phyloP scores from a whole-genome alignment of 2,113 vertebrate species.

The Phyllostomus hastatus region DNA sequence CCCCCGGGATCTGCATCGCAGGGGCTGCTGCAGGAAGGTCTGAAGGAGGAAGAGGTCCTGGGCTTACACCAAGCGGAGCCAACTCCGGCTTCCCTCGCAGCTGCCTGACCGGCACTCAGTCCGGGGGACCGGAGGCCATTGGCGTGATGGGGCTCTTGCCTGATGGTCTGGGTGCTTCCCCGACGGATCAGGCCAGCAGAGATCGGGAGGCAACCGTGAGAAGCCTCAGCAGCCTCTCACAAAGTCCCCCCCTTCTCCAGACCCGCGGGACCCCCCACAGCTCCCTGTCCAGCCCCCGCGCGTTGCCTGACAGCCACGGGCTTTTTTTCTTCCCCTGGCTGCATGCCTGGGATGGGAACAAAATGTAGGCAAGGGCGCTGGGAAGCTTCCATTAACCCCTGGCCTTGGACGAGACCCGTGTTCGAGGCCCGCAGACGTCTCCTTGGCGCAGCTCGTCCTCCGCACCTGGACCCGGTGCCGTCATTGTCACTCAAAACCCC shows the following conservation, averaged over 20 bases:
- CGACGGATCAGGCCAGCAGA: neutral
- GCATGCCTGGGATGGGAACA: neutral
- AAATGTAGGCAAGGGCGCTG: accelerated
- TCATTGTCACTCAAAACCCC: constrained; percentile 43
- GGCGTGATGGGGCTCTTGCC: neutral
- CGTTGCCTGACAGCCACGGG: accelerated
- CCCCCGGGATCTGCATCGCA: neutral
- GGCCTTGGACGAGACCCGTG: accelerated
- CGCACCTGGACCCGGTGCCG: neutral
- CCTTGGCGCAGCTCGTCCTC: neutral
- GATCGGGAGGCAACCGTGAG: accelerated
- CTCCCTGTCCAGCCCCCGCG: neutral
- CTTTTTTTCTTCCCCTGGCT: neutral
- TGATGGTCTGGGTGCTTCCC: accelerated
- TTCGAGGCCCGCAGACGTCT: neutral
- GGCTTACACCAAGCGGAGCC: neutral
- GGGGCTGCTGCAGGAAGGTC: neutral
- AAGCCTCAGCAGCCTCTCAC: neutral
- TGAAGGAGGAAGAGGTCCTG: neutral
- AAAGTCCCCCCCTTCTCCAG: neutral
- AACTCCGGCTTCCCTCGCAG: neutral
- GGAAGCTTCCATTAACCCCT: neutral
- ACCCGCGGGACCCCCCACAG: neutral
- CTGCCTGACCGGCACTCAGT: neutral
- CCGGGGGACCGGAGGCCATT: neutral